phyloP scores from a whole-genome alignment of 1,140 invertebrate species.

The Scaptodrosophila lebanonensis region DNA sequence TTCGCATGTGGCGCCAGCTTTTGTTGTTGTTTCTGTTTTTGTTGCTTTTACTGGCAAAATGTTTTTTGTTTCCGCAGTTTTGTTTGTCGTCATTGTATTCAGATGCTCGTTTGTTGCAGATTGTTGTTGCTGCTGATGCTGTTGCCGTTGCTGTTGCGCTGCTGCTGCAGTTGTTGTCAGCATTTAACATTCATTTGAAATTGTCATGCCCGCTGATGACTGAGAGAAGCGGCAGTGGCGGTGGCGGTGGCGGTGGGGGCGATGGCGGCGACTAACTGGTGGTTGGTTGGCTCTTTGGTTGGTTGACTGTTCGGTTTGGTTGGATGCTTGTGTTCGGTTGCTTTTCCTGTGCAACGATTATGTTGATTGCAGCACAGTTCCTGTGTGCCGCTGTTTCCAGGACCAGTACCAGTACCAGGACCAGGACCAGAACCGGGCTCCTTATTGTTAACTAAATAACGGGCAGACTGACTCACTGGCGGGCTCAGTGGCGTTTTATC shows the following conservation, averaged over 20 bases:
- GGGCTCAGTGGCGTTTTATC: slow-evolving; percentile 45
- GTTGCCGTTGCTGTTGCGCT: slow-evolving; percentile 3
- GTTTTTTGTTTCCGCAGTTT: slow-evolving; percentile 41
- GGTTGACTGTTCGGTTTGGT: not conserved
- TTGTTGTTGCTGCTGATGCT: slow-evolving; percentile 10
- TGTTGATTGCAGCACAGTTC: slow-evolving; percentile 69
- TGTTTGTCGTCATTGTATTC: slow-evolving; percentile 36
- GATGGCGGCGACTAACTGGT: not conserved
- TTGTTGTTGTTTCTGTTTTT: slow-evolving; percentile 40
- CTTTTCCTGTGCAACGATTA: slow-evolving; percentile 66
- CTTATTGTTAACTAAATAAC: slow-evolving; percentile 70
- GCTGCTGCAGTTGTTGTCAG: slow-evolving; percentile 31
- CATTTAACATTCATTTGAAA: slow-evolving; percentile 73
- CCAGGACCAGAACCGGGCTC: slow-evolving; percentile 31
- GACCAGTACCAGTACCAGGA: too few species aligned
- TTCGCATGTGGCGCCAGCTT: slow-evolving; percentile 11
- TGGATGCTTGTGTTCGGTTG: slow-evolving; percentile 23
- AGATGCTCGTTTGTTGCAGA: slow-evolving; percentile 56
- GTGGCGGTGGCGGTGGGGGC: not conserved
- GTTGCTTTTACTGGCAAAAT: slow-evolving; percentile 42
- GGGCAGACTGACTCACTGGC: slow-evolving; percentile 1
- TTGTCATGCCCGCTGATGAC: slow-evolving; percentile 59
- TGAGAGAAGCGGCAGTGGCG: slow-evolving; percentile 1
- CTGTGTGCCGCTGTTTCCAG: slow-evolving; percentile 24
- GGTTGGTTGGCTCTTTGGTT: not conserved